Base-by-base conservation (phyloP, 2,797 vertebrate genomes). In the Benthosema pterotum region DNA sequence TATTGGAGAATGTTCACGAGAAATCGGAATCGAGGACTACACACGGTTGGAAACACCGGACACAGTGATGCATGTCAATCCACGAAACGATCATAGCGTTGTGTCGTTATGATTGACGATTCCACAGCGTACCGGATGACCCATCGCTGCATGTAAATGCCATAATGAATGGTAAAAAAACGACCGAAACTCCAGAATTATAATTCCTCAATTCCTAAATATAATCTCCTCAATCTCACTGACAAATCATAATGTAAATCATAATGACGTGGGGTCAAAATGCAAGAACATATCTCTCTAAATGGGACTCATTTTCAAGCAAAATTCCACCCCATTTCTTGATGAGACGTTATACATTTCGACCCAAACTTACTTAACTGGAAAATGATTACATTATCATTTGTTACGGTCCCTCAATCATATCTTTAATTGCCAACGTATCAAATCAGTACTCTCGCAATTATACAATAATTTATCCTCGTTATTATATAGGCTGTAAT, bases 21-120 rank as follows among this genome's bases (percentile, higher is more conserved):
- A 61, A 62, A 60, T 62, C 17, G 62, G 48, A n/a, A n/a, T n/a
- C n/a, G n/a, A n/a, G n/a, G n/a, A n/a, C n/a, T n/a, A n/a, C n/a
- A n/a, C n/a, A n/a, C n/a, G 42, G 55, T 55, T 73, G 67, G 59
- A 71, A 74, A 83, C 63, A 73, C 43, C 57, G 43, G 51, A 25
- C 3, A 57, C 61, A 53, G 25, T 15, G 8, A 2, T 69, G 84
- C 75, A 80, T 75, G 78, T 71, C 73, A 74, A 76, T 79, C 77
- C 81, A 66, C 78, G 19, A 65, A 75, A 56, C 51, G 55, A n/a
- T n/a, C 5, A 5, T 45, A 38, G 49, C 79, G 66, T 79, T 68
- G 69, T 11, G 16, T 52, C 78, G 78, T 60, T 46, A 48, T 74
- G 52, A 75, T 60, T 54, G 75, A 77, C 53, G 19, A 79, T 82